Base-by-base conservation (phyloP, 2,113 vertebrate genomes). In the Alexandromys fortis region DNA sequence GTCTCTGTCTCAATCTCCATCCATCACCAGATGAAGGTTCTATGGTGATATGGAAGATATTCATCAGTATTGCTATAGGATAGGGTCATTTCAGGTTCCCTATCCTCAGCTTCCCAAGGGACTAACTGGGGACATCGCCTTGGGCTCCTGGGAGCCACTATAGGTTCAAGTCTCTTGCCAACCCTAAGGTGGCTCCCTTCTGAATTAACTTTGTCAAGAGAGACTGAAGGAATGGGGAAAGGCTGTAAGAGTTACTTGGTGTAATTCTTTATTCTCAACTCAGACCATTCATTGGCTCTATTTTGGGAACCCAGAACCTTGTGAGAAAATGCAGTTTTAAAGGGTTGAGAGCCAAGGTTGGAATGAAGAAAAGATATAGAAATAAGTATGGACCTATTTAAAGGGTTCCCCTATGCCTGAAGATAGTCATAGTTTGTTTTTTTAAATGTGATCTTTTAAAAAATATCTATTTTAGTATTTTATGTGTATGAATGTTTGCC, bases 191-290 rank as follows among this genome's bases (percentile, higher is more conserved):
- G 42, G 42, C 42, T 42, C 42, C 42, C 42, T 94, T 92, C 88
- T 78, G 38, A 95, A 88, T 95, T 52, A 95, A 55, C 45, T 14
- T 91, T 76, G 61, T 92, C 45, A 94, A 24, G n/a, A 35, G 47
- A 85, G 26, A 83, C 19, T 72, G 22, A 96, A 96, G 42, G 79
- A 92, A 38, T 81, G n/a, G 63, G 42, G 8, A 68, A 42, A 88
- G 76, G 35, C 1, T 81, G 3, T 78, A 77, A 93, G 38, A 73
- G 55, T 89, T 85, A 95, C 35, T 88, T 85, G 30, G 35, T 83
- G 33, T 89, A n/a, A 77, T 89, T 94, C 47, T 73, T 72, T 72
- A 68, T 58, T 86, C 19, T 8, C 10, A 58, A 78, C 19, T 11
- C 10, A 58, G 19, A 21, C 19, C 19, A 58, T 58, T 94, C 28